Conservation (phyloP, 2,888 invertebrate species). For the Drosophila tripunctata region DNA sequence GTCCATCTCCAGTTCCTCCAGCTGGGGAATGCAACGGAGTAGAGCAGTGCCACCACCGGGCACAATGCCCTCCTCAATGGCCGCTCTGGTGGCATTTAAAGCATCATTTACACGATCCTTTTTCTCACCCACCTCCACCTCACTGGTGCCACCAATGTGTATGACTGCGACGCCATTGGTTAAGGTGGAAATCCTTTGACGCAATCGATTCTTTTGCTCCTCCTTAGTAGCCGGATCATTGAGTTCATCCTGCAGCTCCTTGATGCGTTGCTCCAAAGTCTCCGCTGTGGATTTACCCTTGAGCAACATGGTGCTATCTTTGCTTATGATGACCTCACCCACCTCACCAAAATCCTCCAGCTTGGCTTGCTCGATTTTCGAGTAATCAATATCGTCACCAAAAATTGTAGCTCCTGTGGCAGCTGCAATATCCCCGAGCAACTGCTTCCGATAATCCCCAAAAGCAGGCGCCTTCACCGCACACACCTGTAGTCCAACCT, state of each 20-base stretch:
- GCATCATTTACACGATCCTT: constrained; percentile 98
- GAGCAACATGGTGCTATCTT: constrained; percentile 92
- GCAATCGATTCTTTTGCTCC: constrained; percentile 97
- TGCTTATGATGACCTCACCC: constrained; percentile 95
- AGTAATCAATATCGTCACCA: constrained; percentile 95
- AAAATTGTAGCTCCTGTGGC: constrained; percentile 96
- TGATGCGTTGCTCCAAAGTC: constrained; percentile 91
- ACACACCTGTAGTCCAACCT: constrained; percentile 96
- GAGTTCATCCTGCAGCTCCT: constrained; percentile 94
- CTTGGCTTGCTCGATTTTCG: constrained; percentile 95
- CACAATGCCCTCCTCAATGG: constrained; percentile 98
- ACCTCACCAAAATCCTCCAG: constrained; percentile 92
- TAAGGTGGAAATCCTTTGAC: constrained; percentile 94
- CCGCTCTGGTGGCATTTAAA: constrained; percentile 96
- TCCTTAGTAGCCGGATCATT: constrained; percentile 92
- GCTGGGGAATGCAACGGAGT: constrained; percentile 90
- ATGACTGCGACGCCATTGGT: constrained; percentile 93
- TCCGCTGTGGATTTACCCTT: constrained; percentile 91
- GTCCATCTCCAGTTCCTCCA: constrained; percentile 87
- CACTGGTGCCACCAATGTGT: constrained; percentile 94
- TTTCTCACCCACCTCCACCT: constrained; percentile 97
- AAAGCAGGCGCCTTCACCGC: constrained; percentile 98
- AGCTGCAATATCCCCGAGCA: constrained; percentile 96
- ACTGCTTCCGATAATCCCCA: constrained; percentile 96
- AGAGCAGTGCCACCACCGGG: constrained; percentile 97